Conservation (phyloP, 2,113 vertebrate genomes). For the Dunckerocampus dactyliophorus region DNA sequence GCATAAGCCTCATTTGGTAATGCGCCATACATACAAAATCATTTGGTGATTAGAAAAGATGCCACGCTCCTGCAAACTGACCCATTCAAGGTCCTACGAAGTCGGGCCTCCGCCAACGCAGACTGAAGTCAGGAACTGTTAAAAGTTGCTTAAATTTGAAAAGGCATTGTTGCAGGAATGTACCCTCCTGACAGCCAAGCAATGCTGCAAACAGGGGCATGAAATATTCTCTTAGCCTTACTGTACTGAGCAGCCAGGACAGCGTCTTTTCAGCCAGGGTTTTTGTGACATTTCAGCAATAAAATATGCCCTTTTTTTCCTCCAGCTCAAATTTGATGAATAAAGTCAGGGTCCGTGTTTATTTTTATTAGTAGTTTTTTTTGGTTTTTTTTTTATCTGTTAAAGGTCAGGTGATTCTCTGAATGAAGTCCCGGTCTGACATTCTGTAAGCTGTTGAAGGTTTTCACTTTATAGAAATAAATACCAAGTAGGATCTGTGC, state of each 20-base stretch:
- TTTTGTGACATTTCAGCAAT: conserved; percentile 19
- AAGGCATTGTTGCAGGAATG: background rate
- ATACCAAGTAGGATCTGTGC: conserved; percentile 6
- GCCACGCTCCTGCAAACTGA: conserved; percentile 18
- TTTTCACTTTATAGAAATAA: background rate
- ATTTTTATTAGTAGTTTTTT: background rate
- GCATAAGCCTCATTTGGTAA: conserved; percentile 44
- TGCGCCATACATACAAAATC: conserved; percentile 33
- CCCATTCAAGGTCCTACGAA: background rate
- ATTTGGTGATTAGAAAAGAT: conserved; percentile 3
- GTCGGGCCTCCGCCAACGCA: background rate
- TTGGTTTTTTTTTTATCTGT: conserved; percentile 5
- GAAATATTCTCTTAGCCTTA: background rate
- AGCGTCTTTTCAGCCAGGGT: conserved; percentile 11
- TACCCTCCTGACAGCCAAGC: no score
- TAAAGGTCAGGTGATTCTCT: conserved; percentile 1
- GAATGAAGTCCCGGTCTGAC: background rate
- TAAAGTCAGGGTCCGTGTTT: conserved; percentile 5
- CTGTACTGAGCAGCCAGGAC: no score
- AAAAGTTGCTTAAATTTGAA: background rate
- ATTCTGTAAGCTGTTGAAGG: conserved; percentile 1
- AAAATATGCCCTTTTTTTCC: conserved; percentile 10
- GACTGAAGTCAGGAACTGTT: background rate
- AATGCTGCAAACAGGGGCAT: no score
- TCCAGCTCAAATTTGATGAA: conserved; percentile 9